A percentile compares a stretch with the other conserved stretches of the same genome.
phyloP scores from a whole-genome alignment of 2,797 vertebrate species.

The Hypotaenidia okinawae region DNA sequence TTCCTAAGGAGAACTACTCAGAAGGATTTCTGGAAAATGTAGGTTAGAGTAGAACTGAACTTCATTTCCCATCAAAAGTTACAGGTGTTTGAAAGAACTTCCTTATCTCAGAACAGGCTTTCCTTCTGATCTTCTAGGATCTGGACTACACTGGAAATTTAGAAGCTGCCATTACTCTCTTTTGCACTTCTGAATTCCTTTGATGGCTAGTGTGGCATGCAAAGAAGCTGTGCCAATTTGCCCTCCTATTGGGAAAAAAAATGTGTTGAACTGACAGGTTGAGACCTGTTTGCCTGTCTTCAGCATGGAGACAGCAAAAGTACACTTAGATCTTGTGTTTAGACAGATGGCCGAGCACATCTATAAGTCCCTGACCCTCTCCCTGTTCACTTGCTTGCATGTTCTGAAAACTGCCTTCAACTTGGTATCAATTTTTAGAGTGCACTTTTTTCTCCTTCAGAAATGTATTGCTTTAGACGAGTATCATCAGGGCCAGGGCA shows the following conservation, averaged over 20 bases:
- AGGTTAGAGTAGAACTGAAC: not conserved
- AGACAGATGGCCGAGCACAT: not conserved
- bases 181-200: not conserved
- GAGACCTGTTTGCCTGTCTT: not conserved
- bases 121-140: not conserved
- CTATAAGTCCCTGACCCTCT: not conserved
- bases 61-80: not conserved
- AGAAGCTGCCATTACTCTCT: not conserved
- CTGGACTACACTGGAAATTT: not conserved
- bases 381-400: not conserved
- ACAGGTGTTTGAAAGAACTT: not conserved
- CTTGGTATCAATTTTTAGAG: not conserved
- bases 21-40: not conserved
- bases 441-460: not conserved
- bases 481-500: not conserved
- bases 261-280: not conserved
- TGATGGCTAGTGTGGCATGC: not conserved
- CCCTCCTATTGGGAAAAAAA: not conserved
- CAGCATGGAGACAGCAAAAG: not conserved
- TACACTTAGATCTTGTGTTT: not conserved
- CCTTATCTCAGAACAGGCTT: not conserved
- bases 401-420: not conserved
- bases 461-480: not conserved
- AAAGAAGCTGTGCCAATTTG: not conserved
- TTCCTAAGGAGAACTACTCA: not conserved